phyloP scores from a whole-genome alignment of 2,113 vertebrate species.

The Chunga burmeisteri region DNA sequence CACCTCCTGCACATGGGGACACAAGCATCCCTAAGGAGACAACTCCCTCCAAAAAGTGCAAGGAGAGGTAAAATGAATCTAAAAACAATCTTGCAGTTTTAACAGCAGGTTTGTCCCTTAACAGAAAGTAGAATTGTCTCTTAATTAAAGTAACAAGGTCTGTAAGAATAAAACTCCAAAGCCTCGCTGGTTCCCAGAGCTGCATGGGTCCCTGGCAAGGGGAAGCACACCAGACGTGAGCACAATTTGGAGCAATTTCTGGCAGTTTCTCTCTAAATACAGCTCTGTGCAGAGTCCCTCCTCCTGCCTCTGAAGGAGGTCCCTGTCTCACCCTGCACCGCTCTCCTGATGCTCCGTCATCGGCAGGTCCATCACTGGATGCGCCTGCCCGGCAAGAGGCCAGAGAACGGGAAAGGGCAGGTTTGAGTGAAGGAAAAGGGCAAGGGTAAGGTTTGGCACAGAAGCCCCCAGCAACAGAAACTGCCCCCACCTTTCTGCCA shows the following conservation, averaged over 20 bases:
- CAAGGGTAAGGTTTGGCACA: not conserved
- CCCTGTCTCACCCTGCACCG: not conserved
- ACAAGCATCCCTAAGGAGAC: accelerated
- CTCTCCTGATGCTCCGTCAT: not conserved
- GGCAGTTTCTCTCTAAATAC: not conserved
- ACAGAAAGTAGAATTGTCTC: not conserved
- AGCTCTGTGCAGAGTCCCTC: not conserved
- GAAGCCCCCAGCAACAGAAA: not conserved
- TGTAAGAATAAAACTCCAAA: not conserved
- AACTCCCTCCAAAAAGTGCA: accelerated
- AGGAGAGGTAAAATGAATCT: not conserved
- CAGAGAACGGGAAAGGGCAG: not conserved
- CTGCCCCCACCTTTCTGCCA: not conserved
- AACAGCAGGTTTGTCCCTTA: not conserved
- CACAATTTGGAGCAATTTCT: not conserved
- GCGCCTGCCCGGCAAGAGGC: not conserved
- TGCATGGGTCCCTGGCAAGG: not conserved
- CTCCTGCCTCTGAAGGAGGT: not conserved
- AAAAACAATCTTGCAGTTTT: not conserved
- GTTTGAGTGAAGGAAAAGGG: not conserved
- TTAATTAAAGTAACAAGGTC: not conserved
- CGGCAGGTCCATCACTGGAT: not conserved
- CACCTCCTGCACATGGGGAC: accelerated
- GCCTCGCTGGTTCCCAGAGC: not conserved
- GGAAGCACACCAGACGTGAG: not conserved